Evolutionary conservation across 2,888 invertebrate genomes (phyloP), one percentile per base, ranked within the genome.

Genomic region (Idaea straminata): DNA sequence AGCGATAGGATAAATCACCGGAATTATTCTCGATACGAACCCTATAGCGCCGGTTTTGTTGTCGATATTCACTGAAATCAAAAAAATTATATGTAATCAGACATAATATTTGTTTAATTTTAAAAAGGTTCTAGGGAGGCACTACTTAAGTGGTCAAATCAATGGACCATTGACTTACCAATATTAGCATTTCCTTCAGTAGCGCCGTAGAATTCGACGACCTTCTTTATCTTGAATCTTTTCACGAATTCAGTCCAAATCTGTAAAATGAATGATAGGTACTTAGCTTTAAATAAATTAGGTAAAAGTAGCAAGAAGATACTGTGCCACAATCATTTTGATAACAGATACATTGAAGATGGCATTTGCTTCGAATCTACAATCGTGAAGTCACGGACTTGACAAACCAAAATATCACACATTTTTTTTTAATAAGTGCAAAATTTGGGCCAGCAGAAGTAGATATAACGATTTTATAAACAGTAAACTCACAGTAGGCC

Each of bases 131-230:
- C 13, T 47, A 5, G 47, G 0, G 4, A 36, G 36, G 5, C 5
- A 36, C 36, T 36, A 4, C 1, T 0, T 36, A n/a, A n/a, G n/a
- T 25, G 25, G 25, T 25, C 25, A 25, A 34, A 62, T n/a, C 5
- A 25, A 34, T 16, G 25, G 3, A 59, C 0, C 1, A 59, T 16
- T n/a, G 47, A 60, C 71, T 89, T 89, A 96, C 96, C 95, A 71
- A 99, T 98, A 83, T 98, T 99, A 5, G 99, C 98, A 83, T 99
- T 99, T 80, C 99, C 99, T 93, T 99, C 99, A 0, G 99, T 99
- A 15, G 99, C 98, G 3, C 99, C 99, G 83, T 99, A 99, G 89
- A 99, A 98, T 91, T 99, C 99, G 0, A 96, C 96, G 35, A 99
- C 97, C 74, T 94, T 94, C 62, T 95, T 94, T 67, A 99, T 97